phyloP scores from a whole-genome alignment of 2,113 vertebrate genomes.

The Murina feae region DNA sequence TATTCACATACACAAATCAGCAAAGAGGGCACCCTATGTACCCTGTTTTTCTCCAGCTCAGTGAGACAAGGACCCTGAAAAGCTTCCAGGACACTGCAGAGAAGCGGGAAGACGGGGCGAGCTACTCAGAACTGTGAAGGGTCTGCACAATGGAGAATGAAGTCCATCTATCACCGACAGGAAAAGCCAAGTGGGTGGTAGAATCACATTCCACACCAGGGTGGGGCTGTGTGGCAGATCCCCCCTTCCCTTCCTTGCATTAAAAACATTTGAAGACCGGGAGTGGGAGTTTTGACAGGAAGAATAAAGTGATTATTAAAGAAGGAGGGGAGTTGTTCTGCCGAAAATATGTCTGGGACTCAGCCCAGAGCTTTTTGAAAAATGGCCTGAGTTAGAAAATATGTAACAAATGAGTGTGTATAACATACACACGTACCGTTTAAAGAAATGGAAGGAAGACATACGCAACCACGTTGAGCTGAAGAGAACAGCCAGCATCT shows the following conservation, averaged over 20 bases:
- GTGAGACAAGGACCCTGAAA: background rate
- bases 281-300: constrained; percentile 37
- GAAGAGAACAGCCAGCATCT: background rate
- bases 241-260: background rate
- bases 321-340: background rate
- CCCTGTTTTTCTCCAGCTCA: background rate
- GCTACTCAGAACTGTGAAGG: background rate
- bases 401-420: background rate
- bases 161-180: background rate
- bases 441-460: constrained; percentile 10
- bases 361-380: background rate
- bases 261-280: constrained; percentile 2
- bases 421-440: background rate
- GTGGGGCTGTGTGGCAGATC: background rate
- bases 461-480: background rate
- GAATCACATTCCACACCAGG: constrained; percentile 40
- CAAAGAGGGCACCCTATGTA: background rate
- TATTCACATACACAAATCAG: background rate
- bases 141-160: background rate
- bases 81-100: background rate
- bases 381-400: background rate
- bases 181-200: constrained; percentile 26
- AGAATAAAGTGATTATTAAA: constrained; percentile 47
- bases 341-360: constrained; percentile 2
- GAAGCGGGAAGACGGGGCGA: background rate